Evolutionary conservation across 2,888 invertebrate genomes (phyloP), one percentile per base, ranked within the genome.

Genomic region (Heliconius cydno): DNA sequence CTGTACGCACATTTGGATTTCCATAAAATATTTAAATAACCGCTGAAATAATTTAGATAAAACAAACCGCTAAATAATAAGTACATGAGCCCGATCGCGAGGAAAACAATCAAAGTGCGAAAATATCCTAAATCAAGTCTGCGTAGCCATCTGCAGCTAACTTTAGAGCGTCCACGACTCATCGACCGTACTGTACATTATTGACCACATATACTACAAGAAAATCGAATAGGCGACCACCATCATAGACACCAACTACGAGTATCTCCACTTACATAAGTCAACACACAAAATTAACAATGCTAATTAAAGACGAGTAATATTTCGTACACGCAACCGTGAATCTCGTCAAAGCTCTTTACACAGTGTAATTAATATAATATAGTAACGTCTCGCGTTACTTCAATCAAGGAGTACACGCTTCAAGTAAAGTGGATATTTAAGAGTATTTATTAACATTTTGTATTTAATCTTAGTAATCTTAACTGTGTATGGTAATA

Each of bases 401-500:
- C 79, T 74, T 76, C 73, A 81, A 81, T 78, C 76, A 81, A 76
- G 76, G 71, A 28, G 41, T 71, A 34, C 10, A 73, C n/a, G 34
- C n/a, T n/a, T 30, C 9, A 60, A 60, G 34, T 34, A 73, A 57
- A n/a, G 60, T 73, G 60, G 60, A 19, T 41, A 25, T 25, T 28
- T 60, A n/a, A 22, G 30, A 57, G 57, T 72, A 72, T n/a, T 60
- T 34, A 52, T 52, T 52, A 52, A 73, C 19, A 60, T 38, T 73
- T 73, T 34, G 41, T 70, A 28, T 41, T 25, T 46, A 46, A 70
- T 46, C 15, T 25, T 46, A 7, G 25, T 70, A 25, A 46, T 46
- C 25, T 70, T 34, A 68, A 38, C 19, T 38, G n/a, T n/a, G 10
- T 38, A 38, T 28, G 15, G 13, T 65, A 65, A 65, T 15, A 65